These are phyloP conservation scores for Hipparchia sbordonii DNA, from an alignment of 2,888 invertebrate genomes.

Conservation along the genomic window DNA sequence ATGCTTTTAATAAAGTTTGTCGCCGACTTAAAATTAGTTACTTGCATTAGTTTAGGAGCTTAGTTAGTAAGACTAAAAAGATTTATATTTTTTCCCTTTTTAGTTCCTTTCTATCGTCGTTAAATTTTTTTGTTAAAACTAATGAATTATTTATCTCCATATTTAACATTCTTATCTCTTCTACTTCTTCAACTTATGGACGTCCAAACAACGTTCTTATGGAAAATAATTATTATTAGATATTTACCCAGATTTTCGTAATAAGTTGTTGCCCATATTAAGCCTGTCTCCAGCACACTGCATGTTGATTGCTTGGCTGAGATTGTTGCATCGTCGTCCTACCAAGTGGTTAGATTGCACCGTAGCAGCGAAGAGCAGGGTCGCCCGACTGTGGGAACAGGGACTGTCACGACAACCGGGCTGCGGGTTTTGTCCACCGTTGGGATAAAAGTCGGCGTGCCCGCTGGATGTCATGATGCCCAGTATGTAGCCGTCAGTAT, in stretches of 20 bases:
- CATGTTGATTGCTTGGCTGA: constrained; percentile 42
- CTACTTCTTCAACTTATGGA: too few relatives aligned
- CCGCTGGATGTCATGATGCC: constrained; percentile 49
- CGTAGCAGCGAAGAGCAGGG: constrained; percentile 47
- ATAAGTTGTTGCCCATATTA: constrained; percentile 46
- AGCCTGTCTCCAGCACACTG: constrained; percentile 43
- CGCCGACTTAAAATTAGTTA: too few relatives aligned
- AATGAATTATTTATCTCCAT: too few relatives aligned
- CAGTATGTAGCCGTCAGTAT: constrained; percentile 50
- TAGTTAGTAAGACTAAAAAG: too few relatives aligned
- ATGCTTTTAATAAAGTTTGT: too few relatives aligned
- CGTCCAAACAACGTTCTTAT: too few relatives aligned
- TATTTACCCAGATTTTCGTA: not conserved
- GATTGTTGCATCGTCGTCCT: constrained; percentile 45
- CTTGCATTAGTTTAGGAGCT: too few relatives aligned
- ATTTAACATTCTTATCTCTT: too few relatives aligned
- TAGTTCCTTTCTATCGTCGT: too few relatives aligned
- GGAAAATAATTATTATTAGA: not conserved
- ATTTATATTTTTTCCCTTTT: too few relatives aligned
- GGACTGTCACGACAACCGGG: constrained; percentile 48
- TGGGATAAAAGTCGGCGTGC: constrained; percentile 53
- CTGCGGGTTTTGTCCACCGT: constrained; percentile 50
- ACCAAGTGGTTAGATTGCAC: constrained; percentile 46
- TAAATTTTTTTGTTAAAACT: too few relatives aligned
- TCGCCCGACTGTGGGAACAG: constrained; percentile 50